phyloP scores from a whole-genome alignment of 1,140 invertebrate genomes.

The Aphelenchoides fujianensis region DNA sequence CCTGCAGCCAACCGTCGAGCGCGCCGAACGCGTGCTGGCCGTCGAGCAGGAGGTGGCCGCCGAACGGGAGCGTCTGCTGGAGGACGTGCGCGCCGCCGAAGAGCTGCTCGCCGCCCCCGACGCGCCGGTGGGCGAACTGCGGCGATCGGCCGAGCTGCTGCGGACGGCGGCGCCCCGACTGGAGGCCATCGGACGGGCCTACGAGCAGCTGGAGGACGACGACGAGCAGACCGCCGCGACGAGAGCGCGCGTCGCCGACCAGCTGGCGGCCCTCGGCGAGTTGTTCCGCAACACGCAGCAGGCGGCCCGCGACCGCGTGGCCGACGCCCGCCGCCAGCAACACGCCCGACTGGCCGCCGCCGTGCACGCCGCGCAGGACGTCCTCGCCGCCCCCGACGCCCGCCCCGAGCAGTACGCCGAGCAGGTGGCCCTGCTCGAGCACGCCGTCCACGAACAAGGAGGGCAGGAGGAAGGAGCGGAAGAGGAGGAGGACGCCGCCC shows the following conservation, averaged over 20 bases:
- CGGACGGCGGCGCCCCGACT: background rate
- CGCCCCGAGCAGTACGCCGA: background rate
- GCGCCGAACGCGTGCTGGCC: background rate
- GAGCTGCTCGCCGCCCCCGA: background rate
- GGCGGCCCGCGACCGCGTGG: conserved; percentile 13
- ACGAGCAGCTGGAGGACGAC: background rate
- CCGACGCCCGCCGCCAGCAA: background rate
- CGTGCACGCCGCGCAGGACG: background rate
- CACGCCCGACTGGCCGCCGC: background rate
- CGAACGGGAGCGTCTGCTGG: background rate
- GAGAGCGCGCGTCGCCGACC: background rate
- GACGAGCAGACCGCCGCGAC: background rate
- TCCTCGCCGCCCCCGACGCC: background rate
- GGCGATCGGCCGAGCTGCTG: background rate
- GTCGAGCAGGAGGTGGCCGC: background rate
- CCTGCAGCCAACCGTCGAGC: background rate
- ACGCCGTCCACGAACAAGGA: background rate
- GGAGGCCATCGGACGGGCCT: background rate
- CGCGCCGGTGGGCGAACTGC: background rate
- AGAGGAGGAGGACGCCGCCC: background rate
- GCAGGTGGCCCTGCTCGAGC: background rate
- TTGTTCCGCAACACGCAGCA: conserved; percentile 12
- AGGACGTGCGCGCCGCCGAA: background rate
- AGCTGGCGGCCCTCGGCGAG: conserved; percentile 6
- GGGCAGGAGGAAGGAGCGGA: background rate